phyloP scores from a whole-genome alignment of 2,113 vertebrate species.

The Siniperca chuatsi region DNA sequence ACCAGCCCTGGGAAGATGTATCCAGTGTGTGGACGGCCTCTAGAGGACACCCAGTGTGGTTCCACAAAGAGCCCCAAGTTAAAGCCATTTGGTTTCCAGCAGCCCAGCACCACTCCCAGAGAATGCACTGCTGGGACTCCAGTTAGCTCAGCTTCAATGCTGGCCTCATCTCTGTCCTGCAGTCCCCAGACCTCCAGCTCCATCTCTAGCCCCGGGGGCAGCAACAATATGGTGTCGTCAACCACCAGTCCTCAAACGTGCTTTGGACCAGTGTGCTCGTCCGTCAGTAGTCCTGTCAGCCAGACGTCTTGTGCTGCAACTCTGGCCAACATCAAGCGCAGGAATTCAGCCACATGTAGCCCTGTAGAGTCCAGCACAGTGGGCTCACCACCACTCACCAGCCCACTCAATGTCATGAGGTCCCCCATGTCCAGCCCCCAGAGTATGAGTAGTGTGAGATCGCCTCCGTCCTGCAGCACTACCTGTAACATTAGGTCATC shows the following conservation, averaged over 20 bases:
- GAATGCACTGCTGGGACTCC: conserved; percentile 83
- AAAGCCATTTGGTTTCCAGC: conserved; percentile 84
- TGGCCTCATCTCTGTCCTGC: conserved; percentile 87
- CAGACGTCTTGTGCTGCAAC: conserved; percentile 86
- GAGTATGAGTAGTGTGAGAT: conserved; percentile 94
- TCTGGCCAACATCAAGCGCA: conserved; percentile 87
- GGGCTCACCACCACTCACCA: conserved; percentile 93
- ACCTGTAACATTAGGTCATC: conserved; percentile 89
- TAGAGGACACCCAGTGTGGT: conserved; percentile 80
- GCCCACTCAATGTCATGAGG: conserved; percentile 94
- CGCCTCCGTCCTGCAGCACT: conserved; percentile 92
- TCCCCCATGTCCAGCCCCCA: conserved; percentile 97
- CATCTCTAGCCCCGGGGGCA: conserved; percentile 81
- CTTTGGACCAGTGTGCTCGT: conserved; percentile 86
- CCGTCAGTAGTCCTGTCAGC: conserved; percentile 88
- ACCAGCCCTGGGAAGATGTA: conserved; percentile 91
- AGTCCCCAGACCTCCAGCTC: conserved; percentile 89
- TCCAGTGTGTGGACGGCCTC: conserved; percentile 87
- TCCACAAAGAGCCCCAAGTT: conserved; percentile 80
- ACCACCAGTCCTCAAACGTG: conserved; percentile 89
- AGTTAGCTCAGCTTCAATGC: conserved; percentile 75
- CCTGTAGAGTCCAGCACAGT: conserved; percentile 91
- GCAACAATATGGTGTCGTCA: conserved; percentile 93
- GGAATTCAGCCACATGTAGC: conserved; percentile 91
- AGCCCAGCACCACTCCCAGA: conserved; percentile 83